Percentiles rank a stretch among this genome's conserved stretches.
These are phyloP conservation scores for Phoeniculus purpureus DNA, from an alignment of 2,797 vertebrate species.

Conservation along the genomic window DNA sequence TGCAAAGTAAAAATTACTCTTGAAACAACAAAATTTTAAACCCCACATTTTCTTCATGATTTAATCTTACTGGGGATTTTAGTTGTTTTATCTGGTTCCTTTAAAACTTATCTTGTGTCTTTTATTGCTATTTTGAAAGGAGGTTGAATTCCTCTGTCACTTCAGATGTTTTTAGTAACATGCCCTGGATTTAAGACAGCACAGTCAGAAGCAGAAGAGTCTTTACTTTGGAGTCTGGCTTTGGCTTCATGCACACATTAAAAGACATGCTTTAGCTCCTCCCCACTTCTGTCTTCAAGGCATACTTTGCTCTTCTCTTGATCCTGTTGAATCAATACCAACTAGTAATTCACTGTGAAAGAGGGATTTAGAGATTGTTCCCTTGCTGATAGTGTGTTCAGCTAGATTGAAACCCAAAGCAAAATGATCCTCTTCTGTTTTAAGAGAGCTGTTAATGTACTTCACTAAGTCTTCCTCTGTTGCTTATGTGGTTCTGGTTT, in stretches of 20 bases:
- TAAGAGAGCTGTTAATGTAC: not conserved
- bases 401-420: not conserved
- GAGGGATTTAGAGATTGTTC: not conserved
- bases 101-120: not conserved
- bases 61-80: not conserved
- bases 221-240: not conserved
- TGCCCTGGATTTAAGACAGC: not conserved
- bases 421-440: not conserved
- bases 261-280: not conserved
- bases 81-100: not conserved
- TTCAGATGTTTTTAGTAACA: not conserved
- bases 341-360: not conserved
- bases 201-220: not conserved
- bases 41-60: not conserved
- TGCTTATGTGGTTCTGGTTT: not conserved
- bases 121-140: not conserved
- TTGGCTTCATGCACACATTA: not conserved
- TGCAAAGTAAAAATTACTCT: not conserved
- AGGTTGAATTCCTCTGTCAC: not conserved
- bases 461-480: not conserved
- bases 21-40: not conserved
- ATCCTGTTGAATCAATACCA: not conserved
- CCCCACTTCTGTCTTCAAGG: not conserved
- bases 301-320: not conserved
- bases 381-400: not conserved